These are phyloP conservation scores for Scelioninae gen. 2 DNA, from an alignment of 2,888 invertebrate genomes.

Conservation along the genomic window DNA sequence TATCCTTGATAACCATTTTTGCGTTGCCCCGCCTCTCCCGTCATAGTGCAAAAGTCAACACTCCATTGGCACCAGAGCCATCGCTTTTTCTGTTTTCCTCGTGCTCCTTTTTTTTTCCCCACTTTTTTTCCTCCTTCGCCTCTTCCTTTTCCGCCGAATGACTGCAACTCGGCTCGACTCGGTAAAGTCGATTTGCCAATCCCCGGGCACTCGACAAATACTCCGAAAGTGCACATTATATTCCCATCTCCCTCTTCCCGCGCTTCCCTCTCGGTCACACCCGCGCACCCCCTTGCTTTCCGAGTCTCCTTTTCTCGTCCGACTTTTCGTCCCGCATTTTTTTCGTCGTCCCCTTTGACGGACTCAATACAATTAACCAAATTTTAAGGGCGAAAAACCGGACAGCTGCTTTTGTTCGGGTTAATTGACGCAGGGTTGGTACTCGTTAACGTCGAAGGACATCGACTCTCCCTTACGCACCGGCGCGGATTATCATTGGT, in stretches of 20 bases:
- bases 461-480: too few species aligned
- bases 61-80: not conserved
- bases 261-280: not conserved
- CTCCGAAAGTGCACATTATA: slow-evolving; percentile 46
- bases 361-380: slow-evolving; percentile 52
- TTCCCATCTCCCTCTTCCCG: not conserved
- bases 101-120: not conserved
- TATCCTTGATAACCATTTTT: too few species aligned
- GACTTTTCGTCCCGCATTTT: not conserved
- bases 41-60: not conserved
- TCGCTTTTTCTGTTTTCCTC: too few species aligned
- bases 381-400: slow-evolving; percentile 36
- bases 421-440: slow-evolving; percentile 29
- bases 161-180: slow-evolving; percentile 20
- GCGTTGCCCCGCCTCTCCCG: too few species aligned
- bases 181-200: slow-evolving; percentile 51
- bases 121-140: not conserved
- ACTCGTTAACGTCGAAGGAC: slow-evolving; percentile 13
- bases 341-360: not conserved
- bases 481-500: too few species aligned
- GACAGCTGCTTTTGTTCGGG: slow-evolving; percentile 22
- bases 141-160: slow-evolving; percentile 26
- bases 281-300: not conserved
- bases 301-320: not conserved
- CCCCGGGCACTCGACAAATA: slow-evolving; percentile 43